These are phyloP conservation scores for Atherinomorus stipes DNA, from an alignment of 2,113 vertebrate genomes.

Conservation along the genomic window DNA sequence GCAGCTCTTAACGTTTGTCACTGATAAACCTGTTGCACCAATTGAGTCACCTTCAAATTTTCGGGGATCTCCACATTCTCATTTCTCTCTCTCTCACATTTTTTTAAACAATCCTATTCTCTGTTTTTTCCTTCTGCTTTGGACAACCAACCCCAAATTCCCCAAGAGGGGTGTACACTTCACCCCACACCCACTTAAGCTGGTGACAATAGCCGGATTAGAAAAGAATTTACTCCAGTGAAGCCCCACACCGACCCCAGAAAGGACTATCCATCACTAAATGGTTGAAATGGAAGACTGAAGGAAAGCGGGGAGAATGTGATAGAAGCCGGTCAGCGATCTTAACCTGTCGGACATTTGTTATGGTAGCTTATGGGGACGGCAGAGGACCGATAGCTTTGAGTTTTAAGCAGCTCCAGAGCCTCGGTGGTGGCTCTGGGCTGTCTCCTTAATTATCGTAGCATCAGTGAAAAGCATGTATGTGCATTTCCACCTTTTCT, in stretches of 20 bases:
- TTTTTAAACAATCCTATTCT: slow-evolving; percentile 74
- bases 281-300: slow-evolving; percentile 87
- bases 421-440: slow-evolving; percentile 80
- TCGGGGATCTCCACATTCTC: slow-evolving; percentile 79
- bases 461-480: slow-evolving; percentile 84
- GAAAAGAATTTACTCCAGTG: slow-evolving; percentile 95
- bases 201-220: slow-evolving; percentile 98
- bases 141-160: slow-evolving; percentile 81
- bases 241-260: slow-evolving; percentile 86
- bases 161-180: slow-evolving; percentile 92
- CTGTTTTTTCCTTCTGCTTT: slow-evolving; percentile 86
- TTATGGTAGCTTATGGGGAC: slow-evolving; percentile 85
- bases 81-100: slow-evolving; percentile 55
- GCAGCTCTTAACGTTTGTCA: slow-evolving; percentile 28
- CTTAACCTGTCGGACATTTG: slow-evolving; percentile 94
- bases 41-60: slow-evolving; percentile 88
- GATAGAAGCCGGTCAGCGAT: slow-evolving; percentile 91
- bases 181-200: slow-evolving; percentile 97
- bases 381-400: slow-evolving; percentile 78
- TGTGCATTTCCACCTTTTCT: slow-evolving; percentile 68
- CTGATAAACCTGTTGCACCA: slow-evolving; percentile 85
- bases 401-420: slow-evolving; percentile 86
- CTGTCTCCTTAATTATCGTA: slow-evolving; percentile 93
- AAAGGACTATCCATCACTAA: slow-evolving; percentile 79
- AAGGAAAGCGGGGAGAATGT: slow-evolving; percentile 94